Percentiles rank a stretch among this genome's conserved stretches.
phyloP scores from a whole-genome alignment of 2,113 vertebrate species.

The Drymodes brunneopygia region DNA sequence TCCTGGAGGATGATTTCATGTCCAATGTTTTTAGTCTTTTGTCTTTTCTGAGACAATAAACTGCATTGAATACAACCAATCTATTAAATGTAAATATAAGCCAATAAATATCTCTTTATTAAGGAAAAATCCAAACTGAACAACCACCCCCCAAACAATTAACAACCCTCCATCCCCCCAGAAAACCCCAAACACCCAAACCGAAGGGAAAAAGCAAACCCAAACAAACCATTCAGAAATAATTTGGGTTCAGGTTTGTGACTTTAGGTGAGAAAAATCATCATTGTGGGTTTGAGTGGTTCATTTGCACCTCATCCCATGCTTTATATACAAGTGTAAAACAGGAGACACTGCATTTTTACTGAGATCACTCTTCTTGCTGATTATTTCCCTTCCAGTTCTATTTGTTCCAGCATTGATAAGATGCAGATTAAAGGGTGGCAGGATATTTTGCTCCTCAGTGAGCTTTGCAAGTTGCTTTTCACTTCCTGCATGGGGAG shows the following conservation, averaged over 20 bases:
- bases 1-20: neutral
- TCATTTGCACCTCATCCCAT: neutral
- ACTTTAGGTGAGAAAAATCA: neutral
- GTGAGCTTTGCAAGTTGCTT: neutral
- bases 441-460: neutral
- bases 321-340: neutral
- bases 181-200: neutral
- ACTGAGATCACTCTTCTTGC: neutral
- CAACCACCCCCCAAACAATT: neutral
- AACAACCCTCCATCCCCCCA: accelerated
- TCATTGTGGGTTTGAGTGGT: accelerated
- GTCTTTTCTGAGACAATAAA: neutral
- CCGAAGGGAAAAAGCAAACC: neutral
- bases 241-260: neutral
- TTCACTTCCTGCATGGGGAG: neutral
- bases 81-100: neutral
- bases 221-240: neutral
- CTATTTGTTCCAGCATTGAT: neutral
- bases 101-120: neutral
- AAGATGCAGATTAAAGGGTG: neutral
- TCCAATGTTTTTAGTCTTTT: neutral
- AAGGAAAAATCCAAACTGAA: neutral
- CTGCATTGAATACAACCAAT: neutral
- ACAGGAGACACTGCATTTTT: accelerated
- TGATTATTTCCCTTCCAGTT: neutral